Percentiles rank a stretch among this genome's conserved stretches.
Evolutionary conservation across 2,888 invertebrate genomes (phyloP).

Genomic region (Minunthozetes semirufus): DNA sequence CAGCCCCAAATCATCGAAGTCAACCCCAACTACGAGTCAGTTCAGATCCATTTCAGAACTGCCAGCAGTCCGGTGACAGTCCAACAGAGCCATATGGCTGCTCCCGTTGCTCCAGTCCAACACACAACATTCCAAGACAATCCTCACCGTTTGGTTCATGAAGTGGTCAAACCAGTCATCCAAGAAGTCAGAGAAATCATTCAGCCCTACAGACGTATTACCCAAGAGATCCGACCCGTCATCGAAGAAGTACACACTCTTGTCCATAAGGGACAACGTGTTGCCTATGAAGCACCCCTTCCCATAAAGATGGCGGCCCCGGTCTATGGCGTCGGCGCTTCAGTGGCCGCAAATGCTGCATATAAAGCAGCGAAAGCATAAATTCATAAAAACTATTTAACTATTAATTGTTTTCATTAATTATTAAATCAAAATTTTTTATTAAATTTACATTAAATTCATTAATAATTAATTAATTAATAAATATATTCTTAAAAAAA

Average conservation of each 20-base stretch:
- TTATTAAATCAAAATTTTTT: too few relatives aligned
- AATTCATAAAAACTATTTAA: too few relatives aligned
- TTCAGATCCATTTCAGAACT: not conserved
- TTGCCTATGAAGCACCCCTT: not conserved
- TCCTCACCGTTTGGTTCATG: not conserved
- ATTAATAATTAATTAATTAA: too few relatives aligned
- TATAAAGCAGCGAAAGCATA: constrained; percentile 7
- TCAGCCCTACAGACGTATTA: constrained; percentile 2
- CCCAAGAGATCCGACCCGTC: constrained; percentile 6
- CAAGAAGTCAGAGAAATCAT: constrained; percentile 9
- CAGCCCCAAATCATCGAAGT: constrained; percentile 10
- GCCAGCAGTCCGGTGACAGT: not conserved
- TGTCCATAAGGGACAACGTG: not conserved
- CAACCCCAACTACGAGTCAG: not conserved
- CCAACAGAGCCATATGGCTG: not conserved
- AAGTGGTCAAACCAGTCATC: not conserved
- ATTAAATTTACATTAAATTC: too few relatives aligned
- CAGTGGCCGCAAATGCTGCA: not conserved
- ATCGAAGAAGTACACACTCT: not conserved
- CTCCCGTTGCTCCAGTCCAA: not conserved
- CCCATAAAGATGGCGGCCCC: not conserved
- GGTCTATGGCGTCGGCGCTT: not conserved
- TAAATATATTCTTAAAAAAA: too few relatives aligned
- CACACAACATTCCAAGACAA: not conserved
- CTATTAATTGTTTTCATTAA: not conserved